These are phyloP conservation scores for Uropetala carovei DNA, from an alignment of 2,888 invertebrate species.

Conservation along the genomic window DNA sequence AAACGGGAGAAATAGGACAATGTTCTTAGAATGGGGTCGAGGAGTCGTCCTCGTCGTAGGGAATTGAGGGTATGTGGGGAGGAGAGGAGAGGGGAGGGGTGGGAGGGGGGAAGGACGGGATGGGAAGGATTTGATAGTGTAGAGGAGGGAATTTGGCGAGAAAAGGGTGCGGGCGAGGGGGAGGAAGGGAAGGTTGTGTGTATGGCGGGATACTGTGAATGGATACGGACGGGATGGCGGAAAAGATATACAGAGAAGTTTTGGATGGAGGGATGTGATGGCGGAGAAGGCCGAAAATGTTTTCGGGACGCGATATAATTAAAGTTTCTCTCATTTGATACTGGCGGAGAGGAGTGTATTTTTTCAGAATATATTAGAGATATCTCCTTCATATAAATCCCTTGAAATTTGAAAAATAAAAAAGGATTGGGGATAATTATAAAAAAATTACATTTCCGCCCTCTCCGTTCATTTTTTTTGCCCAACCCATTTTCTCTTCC, in stretches of 20 bases:
- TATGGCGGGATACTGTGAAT: slow-evolving; percentile 39
- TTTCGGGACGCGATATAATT: slow-evolving; percentile 28
- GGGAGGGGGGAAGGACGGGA: too few relatives aligned
- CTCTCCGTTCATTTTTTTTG: not conserved
- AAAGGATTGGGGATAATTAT: too few relatives aligned
- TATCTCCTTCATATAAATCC: too few relatives aligned
- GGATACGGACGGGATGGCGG: slow-evolving; percentile 11
- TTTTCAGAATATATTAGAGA: too few relatives aligned
- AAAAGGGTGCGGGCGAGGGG: not conserved
- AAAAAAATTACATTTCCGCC: not conserved
- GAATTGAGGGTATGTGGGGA: not conserved
- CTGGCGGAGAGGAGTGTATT: not conserved
- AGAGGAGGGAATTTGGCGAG: not conserved
- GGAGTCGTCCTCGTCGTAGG: not conserved
- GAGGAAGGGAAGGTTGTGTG: not conserved
- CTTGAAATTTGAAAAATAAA: too few relatives aligned
- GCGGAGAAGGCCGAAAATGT: not conserved
- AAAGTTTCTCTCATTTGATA: not conserved
- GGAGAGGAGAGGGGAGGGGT: not conserved
- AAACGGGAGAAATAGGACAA: slow-evolving; percentile 56
- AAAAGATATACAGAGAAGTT: not conserved
- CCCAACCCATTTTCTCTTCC: too few relatives aligned
- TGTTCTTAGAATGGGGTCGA: slow-evolving; percentile 37
- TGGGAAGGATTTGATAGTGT: not conserved
- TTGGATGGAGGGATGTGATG: not conserved